Base-by-base conservation (phyloP, 2,797 vertebrate genomes). In the Lacerta agilis region DNA sequence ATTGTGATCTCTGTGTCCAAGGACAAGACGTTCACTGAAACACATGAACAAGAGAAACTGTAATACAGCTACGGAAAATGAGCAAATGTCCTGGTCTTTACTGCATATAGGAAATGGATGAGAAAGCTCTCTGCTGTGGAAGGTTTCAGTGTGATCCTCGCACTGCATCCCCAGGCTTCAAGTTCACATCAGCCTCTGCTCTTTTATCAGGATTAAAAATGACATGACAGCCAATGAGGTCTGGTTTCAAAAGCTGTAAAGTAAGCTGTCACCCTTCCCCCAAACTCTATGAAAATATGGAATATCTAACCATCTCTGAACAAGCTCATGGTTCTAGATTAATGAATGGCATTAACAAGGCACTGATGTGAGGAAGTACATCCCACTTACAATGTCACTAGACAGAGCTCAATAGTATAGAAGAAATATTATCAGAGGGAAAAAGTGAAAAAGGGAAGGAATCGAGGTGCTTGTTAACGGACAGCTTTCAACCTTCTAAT, bases 241-340 rank as follows among this genome's bases (percentile, higher is more conserved):
- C 90, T 92, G 93, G 88, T 90, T 95, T 95, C 85, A 91, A 94
- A 96, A 90, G 88, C 90, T 94, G 89, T 94, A 95, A 89, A 96
- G 95, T 88, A 95, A 96, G 92, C 95, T 95, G 93, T 95, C 95
- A 96, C 10, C 80, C 71, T 90, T 94, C 58, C 79, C 91, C 92
- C 88, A 94, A 95, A 95, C n/a, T 61, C 90, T 81, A 93, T 1
- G 8, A 91, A 96, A 96, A 96, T 95, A 96, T 90, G 94, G 95
- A 93, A 91, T 94, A 92, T 91, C 92, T 96, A 96, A 97, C 93
- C 82, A 92, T 91, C 91, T 95, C 93, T 94, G 95, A 96, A 95
- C 79, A 95, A 96, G 93, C 92, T 94, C 76, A 61, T 91, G 93
- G 96, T 96, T 96, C 96, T 96, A 96, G 95, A 97, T 97, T 97